Evolutionary conservation across 1,140 invertebrate genomes (phyloP).

Genomic region (Phortica variegata): DNA sequence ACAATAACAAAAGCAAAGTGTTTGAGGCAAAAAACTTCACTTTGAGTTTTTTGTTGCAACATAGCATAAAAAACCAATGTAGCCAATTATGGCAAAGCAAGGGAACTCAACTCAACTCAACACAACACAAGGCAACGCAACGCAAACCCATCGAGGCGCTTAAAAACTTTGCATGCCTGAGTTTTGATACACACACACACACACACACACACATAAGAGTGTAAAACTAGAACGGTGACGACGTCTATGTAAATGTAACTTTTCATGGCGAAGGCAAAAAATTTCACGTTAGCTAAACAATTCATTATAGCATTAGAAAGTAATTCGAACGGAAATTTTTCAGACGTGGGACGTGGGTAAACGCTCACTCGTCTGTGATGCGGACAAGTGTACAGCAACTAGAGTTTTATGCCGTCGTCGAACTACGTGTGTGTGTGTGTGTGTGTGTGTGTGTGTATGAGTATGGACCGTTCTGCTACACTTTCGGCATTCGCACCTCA

Average conservation of each 20-base stretch:
- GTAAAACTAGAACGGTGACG: slow-evolving; percentile 8
- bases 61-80: no score
- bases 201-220: neutral
- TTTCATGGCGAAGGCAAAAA: slow-evolving; percentile 45
- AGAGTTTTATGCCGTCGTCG: slow-evolving; percentile 9
- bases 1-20: slow-evolving; percentile 16
- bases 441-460: slow-evolving; percentile 12
- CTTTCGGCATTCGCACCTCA: slow-evolving; percentile 31
- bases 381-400: neutral
- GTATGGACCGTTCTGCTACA: slow-evolving; percentile 2
- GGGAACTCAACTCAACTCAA: no score
- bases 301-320: slow-evolving; percentile 53
- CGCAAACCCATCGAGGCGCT: no score
- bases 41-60: no score
- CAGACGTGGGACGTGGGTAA: slow-evolving; percentile 40
- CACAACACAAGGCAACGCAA: no score
- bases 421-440: neutral
- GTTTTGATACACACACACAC: slow-evolving; percentile 16
- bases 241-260: slow-evolving; percentile 39
- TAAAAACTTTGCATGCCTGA: slow-evolving; percentile 38
- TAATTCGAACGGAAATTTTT: slow-evolving; percentile 53
- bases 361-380: slow-evolving; percentile 23
- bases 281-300: slow-evolving; percentile 43
- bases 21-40: neutral
- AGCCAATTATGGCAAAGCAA: no score